Percentiles rank a stretch among this genome's conserved stretches.
These are phyloP conservation scores for Callinectes sapidus DNA, from an alignment of 2,888 invertebrate species.

Conservation along the genomic window DNA sequence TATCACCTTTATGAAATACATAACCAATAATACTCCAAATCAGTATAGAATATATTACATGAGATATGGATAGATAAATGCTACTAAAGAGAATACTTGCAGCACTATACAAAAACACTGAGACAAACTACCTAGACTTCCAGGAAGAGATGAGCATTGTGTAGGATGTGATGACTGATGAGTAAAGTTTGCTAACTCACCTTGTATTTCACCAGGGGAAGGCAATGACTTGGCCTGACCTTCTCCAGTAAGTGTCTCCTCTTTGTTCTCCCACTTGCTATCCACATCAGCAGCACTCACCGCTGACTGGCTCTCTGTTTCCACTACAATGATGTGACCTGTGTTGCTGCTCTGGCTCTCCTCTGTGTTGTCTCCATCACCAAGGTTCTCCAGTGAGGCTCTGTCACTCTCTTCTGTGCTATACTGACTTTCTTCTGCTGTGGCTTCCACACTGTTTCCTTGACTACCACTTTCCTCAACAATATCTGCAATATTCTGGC, in stretches of 20 bases:
- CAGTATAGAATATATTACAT: not conserved
- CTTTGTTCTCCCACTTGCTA: not conserved
- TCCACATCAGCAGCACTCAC: slow-evolving; percentile 25
- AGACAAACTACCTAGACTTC: not conserved
- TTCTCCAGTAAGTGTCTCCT: not conserved
- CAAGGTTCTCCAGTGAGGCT: not conserved
- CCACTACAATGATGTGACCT: not conserved
- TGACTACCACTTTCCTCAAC: not conserved
- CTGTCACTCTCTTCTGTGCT: not conserved
- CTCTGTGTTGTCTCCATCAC: not conserved
- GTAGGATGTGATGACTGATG: not conserved
- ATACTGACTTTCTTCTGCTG: not conserved
- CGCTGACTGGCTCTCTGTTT: not conserved
- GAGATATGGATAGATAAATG: not conserved
- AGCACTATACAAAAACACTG: not conserved
- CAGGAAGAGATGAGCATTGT: not conserved
- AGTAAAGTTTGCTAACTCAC: not conserved
- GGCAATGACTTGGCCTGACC: slow-evolving; percentile 12
- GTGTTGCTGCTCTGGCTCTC: not conserved
- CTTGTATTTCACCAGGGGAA: slow-evolving; percentile 49
- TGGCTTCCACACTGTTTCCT: not conserved
- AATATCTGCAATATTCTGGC: not conserved
- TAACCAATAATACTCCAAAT: not conserved
- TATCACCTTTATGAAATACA: not conserved
- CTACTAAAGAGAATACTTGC: not conserved